A percentile compares a stretch with the other conserved stretches of the same genome.
These are phyloP conservation scores for Lampris megalopsis DNA, from an alignment of 2,113 vertebrate genomes.

Conservation along the genomic window DNA sequence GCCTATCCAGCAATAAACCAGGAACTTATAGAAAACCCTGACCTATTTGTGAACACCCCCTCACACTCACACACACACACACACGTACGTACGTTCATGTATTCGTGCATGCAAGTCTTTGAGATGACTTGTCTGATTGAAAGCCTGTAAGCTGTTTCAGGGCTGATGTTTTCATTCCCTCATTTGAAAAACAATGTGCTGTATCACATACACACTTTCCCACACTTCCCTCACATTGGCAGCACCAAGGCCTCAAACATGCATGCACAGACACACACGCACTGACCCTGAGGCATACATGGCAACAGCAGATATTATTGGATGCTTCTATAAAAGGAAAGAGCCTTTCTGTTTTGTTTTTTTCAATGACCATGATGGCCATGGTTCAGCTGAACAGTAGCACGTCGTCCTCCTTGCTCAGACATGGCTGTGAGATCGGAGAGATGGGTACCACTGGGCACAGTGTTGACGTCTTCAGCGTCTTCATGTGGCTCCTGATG, in stretches of 20 bases:
- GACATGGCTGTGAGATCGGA: constrained; percentile 55
- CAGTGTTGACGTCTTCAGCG: constrained; percentile 60
- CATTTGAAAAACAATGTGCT: neutral
- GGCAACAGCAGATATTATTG: constrained; percentile 75
- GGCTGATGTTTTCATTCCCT: constrained; percentile 55
- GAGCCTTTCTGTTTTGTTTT: constrained; percentile 42
- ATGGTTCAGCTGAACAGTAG: constrained; percentile 55
- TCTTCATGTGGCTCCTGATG: constrained; percentile 56
- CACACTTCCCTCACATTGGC: constrained; percentile 43
- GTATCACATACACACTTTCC: constrained; percentile 57
- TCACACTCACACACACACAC: too few species aligned
- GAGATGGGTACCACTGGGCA: constrained; percentile 40
- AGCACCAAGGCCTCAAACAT: constrained; percentile 20
- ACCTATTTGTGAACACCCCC: neutral
- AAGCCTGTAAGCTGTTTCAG: constrained; percentile 45
- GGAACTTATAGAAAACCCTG: constrained; percentile 3
- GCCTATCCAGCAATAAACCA: too few species aligned
- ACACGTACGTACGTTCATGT: neutral
- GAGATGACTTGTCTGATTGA: constrained; percentile 3
- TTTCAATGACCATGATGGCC: constrained; percentile 48
- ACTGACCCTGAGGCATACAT: constrained; percentile 67
- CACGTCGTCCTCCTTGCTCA: constrained; percentile 65
- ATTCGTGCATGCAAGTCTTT: neutral
- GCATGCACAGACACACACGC: constrained; percentile 24
- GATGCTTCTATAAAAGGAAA: constrained; percentile 74